A percentile compares a stretch with the other conserved stretches of the same genome.
Conservation (phyloP, 2,797 vertebrate species). For the Petrocephalus schoutedeni region DNA sequence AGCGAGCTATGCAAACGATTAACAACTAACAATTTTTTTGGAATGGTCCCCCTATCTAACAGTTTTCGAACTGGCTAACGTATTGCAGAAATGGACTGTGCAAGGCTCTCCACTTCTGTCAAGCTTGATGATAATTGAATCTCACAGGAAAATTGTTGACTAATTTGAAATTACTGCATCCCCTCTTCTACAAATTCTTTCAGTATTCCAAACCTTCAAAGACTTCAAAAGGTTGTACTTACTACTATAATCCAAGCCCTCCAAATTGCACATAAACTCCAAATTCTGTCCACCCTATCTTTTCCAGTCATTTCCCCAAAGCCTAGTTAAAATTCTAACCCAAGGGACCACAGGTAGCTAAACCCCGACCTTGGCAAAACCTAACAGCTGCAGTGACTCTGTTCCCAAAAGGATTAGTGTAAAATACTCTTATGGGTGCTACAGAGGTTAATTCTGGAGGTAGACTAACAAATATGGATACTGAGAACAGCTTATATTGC, state of each 20-base stretch:
- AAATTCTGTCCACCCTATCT: conserved; percentile 31
- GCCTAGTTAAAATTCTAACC: conserved; percentile 46
- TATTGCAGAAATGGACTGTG: conserved; percentile 23
- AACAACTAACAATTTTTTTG: background rate
- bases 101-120: background rate
- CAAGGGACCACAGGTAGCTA: conserved; percentile 45
- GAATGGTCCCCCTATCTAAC: background rate
- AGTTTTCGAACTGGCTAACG: conserved; percentile 26
- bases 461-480: background rate
- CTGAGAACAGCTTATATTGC: background rate
- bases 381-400: conserved; percentile 48
- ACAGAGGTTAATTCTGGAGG: conserved; percentile 23
- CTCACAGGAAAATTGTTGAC: conserved; percentile 27
- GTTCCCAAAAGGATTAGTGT: conserved; percentile 39
- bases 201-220: conserved; percentile 31
- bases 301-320: conserved; percentile 34
- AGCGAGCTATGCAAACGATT: background rate
- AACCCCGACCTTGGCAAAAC: conserved; percentile 47
- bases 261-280: conserved; percentile 34
- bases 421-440: conserved; percentile 35
- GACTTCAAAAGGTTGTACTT: conserved; percentile 8
- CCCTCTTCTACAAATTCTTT: conserved; percentile 30
- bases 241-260: conserved; percentile 26
- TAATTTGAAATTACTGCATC: conserved; percentile 12
- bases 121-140: conserved; percentile 31